Percentiles rank a stretch among this genome's conserved stretches.
These are phyloP conservation scores for Epinotia nisella DNA, from an alignment of 2,888 invertebrate species.

Conservation along the genomic window DNA sequence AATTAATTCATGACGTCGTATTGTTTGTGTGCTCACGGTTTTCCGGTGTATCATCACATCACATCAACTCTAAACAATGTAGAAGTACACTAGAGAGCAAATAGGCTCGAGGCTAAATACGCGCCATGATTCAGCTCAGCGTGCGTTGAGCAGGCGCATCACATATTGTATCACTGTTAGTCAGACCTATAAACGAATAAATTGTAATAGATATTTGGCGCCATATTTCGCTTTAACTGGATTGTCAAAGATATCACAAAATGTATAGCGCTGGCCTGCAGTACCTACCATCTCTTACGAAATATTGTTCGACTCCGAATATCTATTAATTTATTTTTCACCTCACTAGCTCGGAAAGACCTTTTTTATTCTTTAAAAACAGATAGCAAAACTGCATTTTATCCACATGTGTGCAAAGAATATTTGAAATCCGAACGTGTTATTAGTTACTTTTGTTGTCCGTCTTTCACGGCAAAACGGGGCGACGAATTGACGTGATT, in stretches of 20 bases:
- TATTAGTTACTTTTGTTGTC: no score
- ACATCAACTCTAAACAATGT: constrained; percentile 53
- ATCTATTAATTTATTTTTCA: no score
- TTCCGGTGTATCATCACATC: constrained; percentile 42
- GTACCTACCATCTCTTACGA: background rate
- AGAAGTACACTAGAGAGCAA: constrained; percentile 54
- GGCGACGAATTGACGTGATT: no score
- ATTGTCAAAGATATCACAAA: background rate
- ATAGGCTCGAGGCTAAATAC: constrained; percentile 60
- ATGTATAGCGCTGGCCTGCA: background rate
- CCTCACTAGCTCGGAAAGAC: no score
- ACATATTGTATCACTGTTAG: constrained; percentile 6
- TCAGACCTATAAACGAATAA: background rate
- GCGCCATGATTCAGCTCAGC: constrained; percentile 60
- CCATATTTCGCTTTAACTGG: background rate
- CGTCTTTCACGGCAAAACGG: no score
- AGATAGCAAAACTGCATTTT: no score
- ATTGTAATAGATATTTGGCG: background rate
- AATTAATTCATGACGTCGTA: constrained; percentile 27
- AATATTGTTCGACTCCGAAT: no score
- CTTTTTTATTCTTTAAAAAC: no score
- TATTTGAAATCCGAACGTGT: no score
- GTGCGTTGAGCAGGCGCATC: constrained; percentile 18
- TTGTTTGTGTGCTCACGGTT: constrained; percentile 26
- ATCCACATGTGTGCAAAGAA: no score